phyloP scores from a whole-genome alignment of 2,888 invertebrate species.

The Marasmarcha lunaedactyla region DNA sequence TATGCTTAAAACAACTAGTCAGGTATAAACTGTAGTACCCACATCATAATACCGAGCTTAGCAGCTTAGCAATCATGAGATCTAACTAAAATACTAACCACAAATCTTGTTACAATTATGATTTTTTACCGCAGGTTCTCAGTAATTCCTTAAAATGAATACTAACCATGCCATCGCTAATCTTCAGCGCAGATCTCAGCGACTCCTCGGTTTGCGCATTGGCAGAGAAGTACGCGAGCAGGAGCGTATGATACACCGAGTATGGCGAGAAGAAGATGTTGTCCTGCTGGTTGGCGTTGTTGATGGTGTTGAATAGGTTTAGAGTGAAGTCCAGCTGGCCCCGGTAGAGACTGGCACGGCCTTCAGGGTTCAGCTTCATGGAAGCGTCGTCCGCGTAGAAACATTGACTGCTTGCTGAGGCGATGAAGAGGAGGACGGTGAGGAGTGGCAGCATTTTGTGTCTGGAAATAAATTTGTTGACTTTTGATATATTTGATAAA shows the following conservation, averaged over 20 bases:
- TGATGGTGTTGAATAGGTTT: conserved; percentile 75
- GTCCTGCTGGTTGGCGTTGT: conserved; percentile 73
- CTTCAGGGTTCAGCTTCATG: conserved; percentile 51
- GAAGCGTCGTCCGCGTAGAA: conserved; percentile 53
- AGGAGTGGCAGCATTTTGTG: conserved; percentile 38
- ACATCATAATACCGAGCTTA: too few relatives aligned
- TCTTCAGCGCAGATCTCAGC: conserved; percentile 72
- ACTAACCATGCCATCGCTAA: conserved; percentile 69
- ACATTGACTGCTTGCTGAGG: conserved; percentile 46
- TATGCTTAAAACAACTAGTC: too few relatives aligned
- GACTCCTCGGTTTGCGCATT: conserved; percentile 77
- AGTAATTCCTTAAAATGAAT: too few relatives aligned
- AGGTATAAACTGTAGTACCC: too few relatives aligned
- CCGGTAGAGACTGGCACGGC: conserved; percentile 37
- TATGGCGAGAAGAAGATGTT: conserved; percentile 92
- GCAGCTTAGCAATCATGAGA: too few relatives aligned
- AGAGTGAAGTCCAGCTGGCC: conserved; percentile 78
- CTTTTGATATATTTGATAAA: too few relatives aligned
- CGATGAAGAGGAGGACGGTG: conserved; percentile 26
- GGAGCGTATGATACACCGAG: conserved; percentile 84
- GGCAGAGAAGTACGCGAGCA: conserved; percentile 83
- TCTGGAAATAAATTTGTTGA: conserved; percentile 26
- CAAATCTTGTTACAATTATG: too few relatives aligned
- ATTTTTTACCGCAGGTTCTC: too few relatives aligned
- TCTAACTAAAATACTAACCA: too few relatives aligned